Evolutionary conservation across 2,797 vertebrate genomes (phyloP).

Genomic region (Trachurus trachurus): DNA sequence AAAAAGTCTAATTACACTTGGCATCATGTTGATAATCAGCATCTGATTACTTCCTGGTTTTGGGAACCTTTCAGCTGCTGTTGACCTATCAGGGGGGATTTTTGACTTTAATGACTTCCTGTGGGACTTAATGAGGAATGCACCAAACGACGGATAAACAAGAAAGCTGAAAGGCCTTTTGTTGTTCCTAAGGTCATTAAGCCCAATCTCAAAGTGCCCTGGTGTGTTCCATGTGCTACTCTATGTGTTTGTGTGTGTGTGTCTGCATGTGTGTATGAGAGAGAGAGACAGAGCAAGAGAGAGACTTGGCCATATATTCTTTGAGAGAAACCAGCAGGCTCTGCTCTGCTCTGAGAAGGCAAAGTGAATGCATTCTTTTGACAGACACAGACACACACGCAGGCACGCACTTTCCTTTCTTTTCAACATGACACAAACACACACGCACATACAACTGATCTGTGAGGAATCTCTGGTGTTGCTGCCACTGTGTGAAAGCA

Average conservation of each 20-base stretch:
- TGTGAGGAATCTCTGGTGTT: conserved; percentile 70
- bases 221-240: conserved; percentile 48
- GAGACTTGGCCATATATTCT: background rate
- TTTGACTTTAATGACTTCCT: conserved; percentile 75
- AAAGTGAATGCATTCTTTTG: conserved; percentile 60
- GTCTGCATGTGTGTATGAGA: too few relatives aligned
- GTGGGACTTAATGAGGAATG: conserved; percentile 73
- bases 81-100: conserved; percentile 74
- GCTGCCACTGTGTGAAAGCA: conserved; percentile 73
- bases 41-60: conserved; percentile 80
- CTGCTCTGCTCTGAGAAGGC: conserved; percentile 26
- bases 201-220: conserved; percentile 67
- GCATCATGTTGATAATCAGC: conserved; percentile 74
- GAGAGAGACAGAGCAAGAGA: background rate
- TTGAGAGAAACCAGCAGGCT: conserved; percentile 40
- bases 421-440: conserved; percentile 22
- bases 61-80: conserved; percentile 76
- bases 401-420: conserved; percentile 25
- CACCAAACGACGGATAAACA: conserved; percentile 60
- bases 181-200: conserved; percentile 77
- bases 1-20: conserved; percentile 62
- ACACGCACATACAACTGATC: conserved; percentile 39
- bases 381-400: conserved; percentile 32
- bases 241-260: conserved; percentile 6
- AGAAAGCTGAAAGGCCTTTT: conserved; percentile 72